phyloP scores from a whole-genome alignment of 2,113 vertebrate genomes.

The Camelus bactrianus region DNA sequence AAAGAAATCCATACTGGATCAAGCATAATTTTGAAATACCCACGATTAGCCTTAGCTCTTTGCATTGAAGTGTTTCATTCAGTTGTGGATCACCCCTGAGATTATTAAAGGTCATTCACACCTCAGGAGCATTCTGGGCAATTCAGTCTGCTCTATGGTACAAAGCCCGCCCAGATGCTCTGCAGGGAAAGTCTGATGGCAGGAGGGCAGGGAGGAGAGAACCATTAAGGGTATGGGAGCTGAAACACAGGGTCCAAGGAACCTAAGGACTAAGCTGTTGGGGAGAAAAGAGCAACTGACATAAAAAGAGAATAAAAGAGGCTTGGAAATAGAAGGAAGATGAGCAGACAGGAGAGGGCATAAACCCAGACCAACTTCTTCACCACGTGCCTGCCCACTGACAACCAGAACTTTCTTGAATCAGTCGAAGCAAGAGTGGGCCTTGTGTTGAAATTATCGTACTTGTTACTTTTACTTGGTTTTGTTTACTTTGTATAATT shows the following conservation, averaged over 20 bases:
- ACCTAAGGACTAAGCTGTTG: not conserved
- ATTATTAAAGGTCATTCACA: not conserved
- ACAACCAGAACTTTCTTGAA: not conserved
- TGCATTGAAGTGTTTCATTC: not conserved
- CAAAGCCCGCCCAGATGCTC: not conserved
- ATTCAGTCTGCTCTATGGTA: too few relatives aligned
- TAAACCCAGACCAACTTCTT: not conserved
- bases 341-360: not conserved
- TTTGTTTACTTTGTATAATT: slow-evolving; percentile 19
- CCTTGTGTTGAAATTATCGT: not conserved
- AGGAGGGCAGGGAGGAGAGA: not conserved
- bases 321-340: not conserved
- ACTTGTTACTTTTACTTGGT: not conserved
- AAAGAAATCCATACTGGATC: not conserved
- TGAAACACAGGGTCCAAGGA: not conserved
- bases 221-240: rapidly evolving
- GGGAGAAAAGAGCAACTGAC: not conserved
- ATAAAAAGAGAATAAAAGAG: not conserved
- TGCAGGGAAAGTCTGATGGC: not conserved
- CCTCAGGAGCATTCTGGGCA: not conserved
- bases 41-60: not conserved
- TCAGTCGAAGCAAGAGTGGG: not conserved
- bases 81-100: not conserved
- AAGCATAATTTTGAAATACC: not conserved
- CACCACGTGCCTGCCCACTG: too few relatives aligned